A percentile compares a stretch with the other conserved stretches of the same genome.
phyloP scores from a whole-genome alignment of 2,888 invertebrate genomes.

The Caenorhabditis afra region DNA sequence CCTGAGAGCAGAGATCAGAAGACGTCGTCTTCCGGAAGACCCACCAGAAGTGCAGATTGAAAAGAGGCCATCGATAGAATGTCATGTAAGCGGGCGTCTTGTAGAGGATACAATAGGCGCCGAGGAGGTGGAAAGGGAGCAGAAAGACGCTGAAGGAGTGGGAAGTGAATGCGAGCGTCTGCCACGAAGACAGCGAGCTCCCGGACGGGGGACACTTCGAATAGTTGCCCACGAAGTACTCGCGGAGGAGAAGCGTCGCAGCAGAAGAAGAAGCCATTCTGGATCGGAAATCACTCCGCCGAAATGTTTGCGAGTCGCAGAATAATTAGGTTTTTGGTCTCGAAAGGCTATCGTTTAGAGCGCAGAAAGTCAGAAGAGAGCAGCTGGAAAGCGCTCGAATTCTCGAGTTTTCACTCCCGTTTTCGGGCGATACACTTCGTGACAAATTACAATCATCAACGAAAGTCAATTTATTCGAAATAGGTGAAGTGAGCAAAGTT shows the following conservation, averaged over 20 bases:
- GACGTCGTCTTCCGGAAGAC: neutral
- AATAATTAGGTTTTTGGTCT: conserved; percentile 13
- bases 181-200: conserved; percentile 20
- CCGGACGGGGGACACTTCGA: conserved; percentile 25
- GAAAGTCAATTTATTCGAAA: no score
- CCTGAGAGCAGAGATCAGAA: conserved; percentile 2
- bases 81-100: conserved; percentile 43
- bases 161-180: conserved; percentile 27
- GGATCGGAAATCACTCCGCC: conserved; percentile 5
- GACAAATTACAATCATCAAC: no score
- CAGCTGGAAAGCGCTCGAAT: no score
- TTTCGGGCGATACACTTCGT: no score
- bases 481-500: no score
- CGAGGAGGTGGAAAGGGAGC: conserved; percentile 35
- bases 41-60: conserved; percentile 43
- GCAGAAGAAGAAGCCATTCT: conserved; percentile 8
- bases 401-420: no score
- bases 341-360: neutral
- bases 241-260: conserved; percentile 3
- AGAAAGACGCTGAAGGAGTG: conserved; percentile 31
- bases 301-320: neutral
- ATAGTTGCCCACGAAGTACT: conserved; percentile 36
- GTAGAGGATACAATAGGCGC: conserved; percentile 39
- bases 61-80: conserved; percentile 40
- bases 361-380: no score